These are phyloP conservation scores for Cotesia vestalis DNA, from an alignment of 1,140 invertebrate species.

Conservation along the genomic window DNA sequence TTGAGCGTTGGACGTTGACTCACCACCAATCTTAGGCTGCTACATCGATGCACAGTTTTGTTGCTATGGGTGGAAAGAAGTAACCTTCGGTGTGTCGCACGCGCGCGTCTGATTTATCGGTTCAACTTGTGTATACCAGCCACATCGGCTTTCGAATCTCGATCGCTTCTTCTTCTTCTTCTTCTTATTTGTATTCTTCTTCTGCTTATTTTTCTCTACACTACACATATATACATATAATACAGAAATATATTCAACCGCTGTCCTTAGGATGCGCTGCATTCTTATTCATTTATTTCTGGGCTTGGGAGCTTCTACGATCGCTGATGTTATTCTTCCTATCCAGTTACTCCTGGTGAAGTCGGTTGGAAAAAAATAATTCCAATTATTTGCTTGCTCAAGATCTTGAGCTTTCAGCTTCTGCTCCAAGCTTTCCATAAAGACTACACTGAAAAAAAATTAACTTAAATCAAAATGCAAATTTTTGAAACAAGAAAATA, in stretches of 20 bases:
- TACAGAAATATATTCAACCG: background rate
- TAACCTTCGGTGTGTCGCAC: slow-evolving; percentile 33
- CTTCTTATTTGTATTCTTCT: slow-evolving; percentile 6
- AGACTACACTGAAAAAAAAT: too few species aligned
- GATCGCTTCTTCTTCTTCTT: slow-evolving; percentile 6
- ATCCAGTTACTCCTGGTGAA: background rate
- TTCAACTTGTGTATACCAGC: slow-evolving; percentile 19
- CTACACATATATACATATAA: background rate
- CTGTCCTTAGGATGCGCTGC: slow-evolving; percentile 6
- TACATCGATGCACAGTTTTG: background rate
- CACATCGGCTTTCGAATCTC: slow-evolving; percentile 29
- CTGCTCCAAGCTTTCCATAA: background rate
- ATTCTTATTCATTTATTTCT: slow-evolving; percentile 28
- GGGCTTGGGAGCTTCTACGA: background rate
- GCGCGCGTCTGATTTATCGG: slow-evolving; percentile 43
- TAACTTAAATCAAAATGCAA: too few species aligned
- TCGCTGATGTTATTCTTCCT: background rate
- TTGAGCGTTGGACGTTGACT: slow-evolving; percentile 23
- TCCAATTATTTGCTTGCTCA: background rate
- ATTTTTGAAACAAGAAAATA: too few species aligned
- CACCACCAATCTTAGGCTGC: slow-evolving; percentile 1
- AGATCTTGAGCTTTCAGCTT: background rate
- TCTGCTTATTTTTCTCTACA: background rate
- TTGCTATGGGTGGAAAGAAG: slow-evolving; percentile 4
- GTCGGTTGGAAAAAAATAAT: slow-evolving; percentile 15